Percentiles rank a stretch among this genome's conserved stretches.
Conservation (phyloP, 2,888 invertebrate genomes). For the Cephus spinipes region DNA sequence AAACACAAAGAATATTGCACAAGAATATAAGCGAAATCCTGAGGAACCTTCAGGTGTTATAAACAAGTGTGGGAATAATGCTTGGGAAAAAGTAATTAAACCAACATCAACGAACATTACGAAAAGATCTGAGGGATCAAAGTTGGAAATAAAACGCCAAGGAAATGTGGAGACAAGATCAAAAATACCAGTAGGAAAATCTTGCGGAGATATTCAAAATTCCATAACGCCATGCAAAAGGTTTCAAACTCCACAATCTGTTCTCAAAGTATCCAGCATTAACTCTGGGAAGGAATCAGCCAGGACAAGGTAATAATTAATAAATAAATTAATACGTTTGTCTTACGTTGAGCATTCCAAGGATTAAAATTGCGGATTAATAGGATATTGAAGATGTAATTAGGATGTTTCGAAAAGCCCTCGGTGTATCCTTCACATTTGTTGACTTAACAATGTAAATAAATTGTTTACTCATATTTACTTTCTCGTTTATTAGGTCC, state of each 20-base stretch:
- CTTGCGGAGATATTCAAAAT: not conserved
- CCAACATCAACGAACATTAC: not conserved
- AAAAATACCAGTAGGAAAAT: not conserved
- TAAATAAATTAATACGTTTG: not conserved
- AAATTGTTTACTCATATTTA: not conserved
- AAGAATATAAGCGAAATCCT: not conserved
- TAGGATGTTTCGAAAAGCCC: not conserved
- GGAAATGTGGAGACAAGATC: not conserved
- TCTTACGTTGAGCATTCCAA: not conserved
- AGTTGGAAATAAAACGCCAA: not conserved
- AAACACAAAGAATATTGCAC: not conserved
- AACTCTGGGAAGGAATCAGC: not conserved
- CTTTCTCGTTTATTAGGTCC: not conserved
- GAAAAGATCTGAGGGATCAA: not conserved
- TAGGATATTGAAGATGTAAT: not conserved
- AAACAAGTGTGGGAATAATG: not conserved
- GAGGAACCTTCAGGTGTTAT: not conserved
- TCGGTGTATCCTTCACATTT: not conserved
- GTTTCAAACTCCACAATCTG: not conserved
- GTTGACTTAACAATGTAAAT: not conserved
- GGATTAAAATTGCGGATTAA: not conserved
- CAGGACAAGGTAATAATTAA: not conserved
- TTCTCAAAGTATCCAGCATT: not conserved
- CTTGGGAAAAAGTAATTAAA: not conserved
- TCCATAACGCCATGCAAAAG: not conserved